These are phyloP conservation scores for Syrphus vitripennis DNA, from an alignment of 2,888 invertebrate species.

Conservation along the genomic window DNA sequence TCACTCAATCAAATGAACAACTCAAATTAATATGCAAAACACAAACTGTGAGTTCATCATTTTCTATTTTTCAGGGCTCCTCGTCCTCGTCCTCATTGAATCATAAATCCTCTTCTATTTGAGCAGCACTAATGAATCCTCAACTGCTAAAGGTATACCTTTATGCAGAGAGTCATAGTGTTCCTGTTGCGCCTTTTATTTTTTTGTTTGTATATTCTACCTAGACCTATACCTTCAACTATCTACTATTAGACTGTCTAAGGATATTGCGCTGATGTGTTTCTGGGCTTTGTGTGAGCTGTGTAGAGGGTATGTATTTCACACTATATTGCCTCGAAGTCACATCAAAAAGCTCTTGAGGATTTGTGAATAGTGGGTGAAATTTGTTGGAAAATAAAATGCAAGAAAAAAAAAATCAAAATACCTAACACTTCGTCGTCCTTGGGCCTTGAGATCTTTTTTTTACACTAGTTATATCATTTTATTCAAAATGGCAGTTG, in stretches of 20 bases:
- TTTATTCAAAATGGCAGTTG: not conserved
- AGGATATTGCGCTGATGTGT: constrained; percentile 17
- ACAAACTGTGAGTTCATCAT: constrained; percentile 46
- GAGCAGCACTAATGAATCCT: constrained; percentile 64
- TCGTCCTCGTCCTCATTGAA: constrained; percentile 27
- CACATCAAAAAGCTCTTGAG: not conserved
- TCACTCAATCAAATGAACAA: constrained; percentile 59
- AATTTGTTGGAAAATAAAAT: constrained; percentile 53
- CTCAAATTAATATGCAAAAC: constrained; percentile 51
- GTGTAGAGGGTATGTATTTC: not conserved
- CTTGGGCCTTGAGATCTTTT: constrained; percentile 58
- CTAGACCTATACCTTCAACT: not conserved
- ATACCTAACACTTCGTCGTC: constrained; percentile 37
- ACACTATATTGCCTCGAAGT: not conserved
- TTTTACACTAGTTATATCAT: not conserved
- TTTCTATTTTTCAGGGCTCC: constrained; percentile 38
- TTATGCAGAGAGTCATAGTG: not conserved
- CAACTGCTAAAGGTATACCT: constrained; percentile 14
- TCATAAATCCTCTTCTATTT: constrained; percentile 59
- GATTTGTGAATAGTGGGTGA: constrained; percentile 20
- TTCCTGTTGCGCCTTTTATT: constrained; percentile 66
- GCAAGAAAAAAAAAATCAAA: constrained; percentile 26
- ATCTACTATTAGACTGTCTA: not conserved
- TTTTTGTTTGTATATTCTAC: constrained; percentile 11
- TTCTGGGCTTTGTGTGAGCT: not conserved